Evolutionary conservation across 1,140 invertebrate species (phyloP), one percentile per base, ranked within the genome.

Genomic region (Lethrus apterus): DNA sequence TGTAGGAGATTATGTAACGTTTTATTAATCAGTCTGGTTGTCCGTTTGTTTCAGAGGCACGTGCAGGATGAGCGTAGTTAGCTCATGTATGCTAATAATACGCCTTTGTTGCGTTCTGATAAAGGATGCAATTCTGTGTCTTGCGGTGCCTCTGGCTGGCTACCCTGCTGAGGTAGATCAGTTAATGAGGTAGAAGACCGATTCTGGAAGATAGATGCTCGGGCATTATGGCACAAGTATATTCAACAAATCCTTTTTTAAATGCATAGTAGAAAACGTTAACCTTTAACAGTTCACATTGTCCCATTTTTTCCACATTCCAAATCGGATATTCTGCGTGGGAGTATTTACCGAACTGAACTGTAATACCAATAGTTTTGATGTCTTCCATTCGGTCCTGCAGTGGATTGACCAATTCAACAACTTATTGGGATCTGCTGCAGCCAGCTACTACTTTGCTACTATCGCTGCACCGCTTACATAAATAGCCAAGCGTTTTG

Each of bases 31-130:
- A 75, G 74, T 76, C 73, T 76, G 74, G 73, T 74, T 72, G 68
- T 75, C 66, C 64, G 63, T 74, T 64, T 70, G 74, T 83, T 82
- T 82, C 79, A 83, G 81, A 83, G 80, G 81, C 81, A 83, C 80
- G 81, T 80, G 78, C 74, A 70, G 73, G 74, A 77, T 73, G 74
- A 75, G 63, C 57, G 57, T 61, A 62, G 46, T 60, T 62, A 63
- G 58, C 58, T 50, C 44, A 45, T 44, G 46, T 46, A 42, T 61
- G 59, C 60, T 62, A 62, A 62, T 51, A 47, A 56, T 62, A 63
- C 61, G 60, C 60, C 58, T 61, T 57, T 52, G 52, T 64, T 67
- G 63, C 59, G 62, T 63, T 64, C 60, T 62, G 54, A 44, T 48
- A 54, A 62, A 59, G 61, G 60, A 64, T 61, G 62, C 62, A 65